These are phyloP conservation scores for Metridium senile DNA, from an alignment of 92 coral and sea anemone genomes.

Conservation along the genomic window DNA sequence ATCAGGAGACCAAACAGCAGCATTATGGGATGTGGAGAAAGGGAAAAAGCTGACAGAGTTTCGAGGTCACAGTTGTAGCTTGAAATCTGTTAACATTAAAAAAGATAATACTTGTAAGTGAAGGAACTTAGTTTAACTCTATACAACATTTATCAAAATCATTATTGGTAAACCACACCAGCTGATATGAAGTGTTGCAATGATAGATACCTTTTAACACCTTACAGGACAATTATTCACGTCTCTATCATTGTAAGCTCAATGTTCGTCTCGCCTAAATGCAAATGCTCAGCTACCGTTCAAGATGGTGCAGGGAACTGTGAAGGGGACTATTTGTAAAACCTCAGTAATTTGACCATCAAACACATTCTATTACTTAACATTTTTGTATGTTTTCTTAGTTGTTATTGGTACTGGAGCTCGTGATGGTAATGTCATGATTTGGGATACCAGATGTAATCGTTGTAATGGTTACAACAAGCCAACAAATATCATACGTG, in stretches of 20 bases:
- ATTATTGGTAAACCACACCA: neutral
- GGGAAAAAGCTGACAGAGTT: slow-evolving; percentile 68
- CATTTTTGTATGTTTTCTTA: slow-evolving; percentile 14
- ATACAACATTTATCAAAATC: neutral
- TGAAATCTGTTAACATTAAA: slow-evolving; percentile 91
- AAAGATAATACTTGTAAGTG: slow-evolving; percentile 79
- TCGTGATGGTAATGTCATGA: slow-evolving; percentile 95
- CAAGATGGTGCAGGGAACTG: too few relatives aligned
- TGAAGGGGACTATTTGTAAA: too few relatives aligned
- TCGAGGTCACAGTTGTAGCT: slow-evolving; percentile 94
- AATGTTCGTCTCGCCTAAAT: too few relatives aligned
- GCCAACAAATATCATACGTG: slow-evolving; percentile 81
- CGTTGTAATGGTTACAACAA: slow-evolving; percentile 79
- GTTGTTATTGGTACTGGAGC: slow-evolving; percentile 95
- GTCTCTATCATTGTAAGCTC: too few relatives aligned
- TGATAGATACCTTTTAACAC: too few relatives aligned
- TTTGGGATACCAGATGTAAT: slow-evolving; percentile 95
- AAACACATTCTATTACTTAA: neutral
- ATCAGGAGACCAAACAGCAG: slow-evolving; percentile 94
- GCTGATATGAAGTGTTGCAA: too few relatives aligned
- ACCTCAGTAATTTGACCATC: neutral
- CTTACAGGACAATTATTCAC: too few relatives aligned
- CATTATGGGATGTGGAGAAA: slow-evolving; percentile 82
- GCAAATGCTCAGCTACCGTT: too few relatives aligned
- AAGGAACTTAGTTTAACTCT: neutral